These are phyloP conservation scores for Diadegma fenestrale DNA, from an alignment of 2,888 invertebrate species.

Conservation along the genomic window DNA sequence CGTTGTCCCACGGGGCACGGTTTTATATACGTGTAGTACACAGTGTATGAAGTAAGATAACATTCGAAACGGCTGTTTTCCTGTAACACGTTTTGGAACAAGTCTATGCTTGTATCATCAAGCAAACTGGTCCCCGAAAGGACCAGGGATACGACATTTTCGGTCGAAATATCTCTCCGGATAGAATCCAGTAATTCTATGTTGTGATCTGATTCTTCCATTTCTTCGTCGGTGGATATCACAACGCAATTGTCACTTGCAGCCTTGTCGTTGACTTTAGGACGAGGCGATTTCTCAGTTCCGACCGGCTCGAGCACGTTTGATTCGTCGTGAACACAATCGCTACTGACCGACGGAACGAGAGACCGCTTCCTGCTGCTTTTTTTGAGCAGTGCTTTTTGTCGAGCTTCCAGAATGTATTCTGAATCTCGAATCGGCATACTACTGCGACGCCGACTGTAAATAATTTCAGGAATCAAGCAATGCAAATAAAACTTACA, in stretches of 20 bases:
- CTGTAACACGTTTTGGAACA: conserved; percentile 46
- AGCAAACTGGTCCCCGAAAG: neutral
- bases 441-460: conserved; percentile 52
- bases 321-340: neutral
- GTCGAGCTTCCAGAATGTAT: conserved; percentile 56
- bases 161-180: conserved; percentile 36
- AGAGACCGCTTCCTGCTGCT: neutral
- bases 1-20: conserved; percentile 18
- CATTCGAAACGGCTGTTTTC: conserved; percentile 20
- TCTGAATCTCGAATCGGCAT: conserved; percentile 66
- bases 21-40: conserved; percentile 10
- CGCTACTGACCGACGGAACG: neutral
- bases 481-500: conserved; percentile 62
- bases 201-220: neutral
- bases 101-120: conserved; percentile 28
- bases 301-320: neutral
- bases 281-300: neutral
- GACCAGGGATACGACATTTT: conserved; percentile 24
- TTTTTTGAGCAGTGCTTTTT: neutral
- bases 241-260: neutral
- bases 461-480: conserved; percentile 66
- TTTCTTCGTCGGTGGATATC: conserved; percentile 23
- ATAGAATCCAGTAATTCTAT: conserved; percentile 11
- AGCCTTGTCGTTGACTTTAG: neutral
- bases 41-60: conserved; percentile 17